Base-by-base conservation (phyloP, 2,888 invertebrate species). In the Copidosoma aretas region DNA sequence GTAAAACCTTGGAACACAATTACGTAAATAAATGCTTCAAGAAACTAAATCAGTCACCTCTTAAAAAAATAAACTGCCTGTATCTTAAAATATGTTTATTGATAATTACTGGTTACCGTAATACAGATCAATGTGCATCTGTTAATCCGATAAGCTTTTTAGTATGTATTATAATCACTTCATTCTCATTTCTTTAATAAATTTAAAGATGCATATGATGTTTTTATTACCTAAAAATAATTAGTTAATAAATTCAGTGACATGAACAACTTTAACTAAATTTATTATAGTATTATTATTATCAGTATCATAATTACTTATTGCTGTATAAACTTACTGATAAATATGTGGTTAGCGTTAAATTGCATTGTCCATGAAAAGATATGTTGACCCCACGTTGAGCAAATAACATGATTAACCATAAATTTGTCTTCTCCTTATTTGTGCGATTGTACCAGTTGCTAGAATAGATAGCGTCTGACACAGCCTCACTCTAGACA, bases 131-230 rank as follows among this genome's bases (percentile, higher is more conserved):
- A n/a, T n/a, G n/a, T n/a, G n/a, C n/a, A n/a, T n/a, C n/a, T n/a
- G n/a, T n/a, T n/a, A n/a, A n/a, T n/a, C n/a, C n/a, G n/a, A n/a
- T n/a, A n/a, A n/a, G n/a, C n/a, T n/a, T n/a, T n/a, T n/a, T n/a
- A n/a, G n/a, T n/a, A n/a, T n/a, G n/a, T n/a, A n/a, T n/a, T n/a
- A n/a, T n/a, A 32, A 32, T 32, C 32, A 32, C 8, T 32, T 32
- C 8, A n/a, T 32, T 5, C 3, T 32, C 8, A 32, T 8, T 61
- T 49, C 19, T 67, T 64, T 17, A 72, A 14, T 49, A 72, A 51
- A 60, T 60, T 72, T 0, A 70, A 67, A 10, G 72, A 59, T 32
- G 63, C 66, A 14, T 72, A 72, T 1, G 70, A 67, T 15, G 72
- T 60, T 65, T 72, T 72, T 0, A 67, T 43, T 10, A 72, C 66